Evolutionary conservation across 1,140 invertebrate genomes (phyloP), one percentile per base, ranked within the genome.

Genomic region (Pteromalus puparum): DNA sequence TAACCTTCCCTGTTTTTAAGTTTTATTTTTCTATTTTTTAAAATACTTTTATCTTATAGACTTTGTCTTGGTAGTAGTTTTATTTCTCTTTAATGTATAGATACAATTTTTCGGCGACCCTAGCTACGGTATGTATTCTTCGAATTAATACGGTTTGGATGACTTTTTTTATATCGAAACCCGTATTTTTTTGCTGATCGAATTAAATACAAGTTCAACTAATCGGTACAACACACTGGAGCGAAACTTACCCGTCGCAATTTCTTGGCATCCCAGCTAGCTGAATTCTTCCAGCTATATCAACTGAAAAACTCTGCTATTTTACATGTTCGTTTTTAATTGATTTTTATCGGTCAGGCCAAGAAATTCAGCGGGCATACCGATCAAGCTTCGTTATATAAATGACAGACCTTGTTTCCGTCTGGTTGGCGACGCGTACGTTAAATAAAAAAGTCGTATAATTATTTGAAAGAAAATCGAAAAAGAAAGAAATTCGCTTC

Each of bases 1-100:
- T 73, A 72, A 2, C 15, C 28, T 26, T 73, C 80, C 70, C 70
- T 74, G 70, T 74, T 82, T 82, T 65, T 72, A 53, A n/a, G n/a
- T 74, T 82, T 4, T 13, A 34, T 42, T 1, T 74, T 61, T 53
- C 73, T 38, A 38, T 24, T 73, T 82, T 5, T 76, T 2, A 30
- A 30, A 30, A 34, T 34, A 70, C 28, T 70, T 70, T 18, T 30
- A 53, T 53, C 5, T 30, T 48, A 1, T 48, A 72, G 9, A 46
- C 34, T 81, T 81, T 3, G 46, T 72, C 72, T 24, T 26, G 28
- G 28, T 46, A 70, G 26, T 48, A 21, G 13, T 13, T 38, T 48
- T 30, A 72, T 48, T 46, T 72, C 48, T 15, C 38, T 70, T 26
- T 61, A n/a, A 38, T 77, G 28, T 38, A 78, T 61, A n/a, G 21